Percentiles rank a stretch among this genome's conserved stretches.
Conservation (phyloP, 2,888 invertebrate species). For the Drosophila sordidula region DNA sequence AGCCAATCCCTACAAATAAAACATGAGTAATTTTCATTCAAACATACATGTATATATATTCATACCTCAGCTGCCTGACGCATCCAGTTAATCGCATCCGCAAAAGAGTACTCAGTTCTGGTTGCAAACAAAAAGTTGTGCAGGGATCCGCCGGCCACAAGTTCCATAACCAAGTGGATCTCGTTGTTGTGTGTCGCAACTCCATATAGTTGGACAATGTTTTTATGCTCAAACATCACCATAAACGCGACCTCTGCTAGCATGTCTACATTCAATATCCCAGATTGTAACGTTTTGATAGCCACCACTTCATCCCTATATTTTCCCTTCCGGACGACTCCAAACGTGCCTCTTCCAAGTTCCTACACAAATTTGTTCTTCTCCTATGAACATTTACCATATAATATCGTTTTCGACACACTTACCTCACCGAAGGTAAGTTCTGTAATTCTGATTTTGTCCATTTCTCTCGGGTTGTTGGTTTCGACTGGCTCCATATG, state of each 20-base stretch:
- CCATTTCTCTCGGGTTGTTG: too few species aligned
- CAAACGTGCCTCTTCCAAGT: background rate
- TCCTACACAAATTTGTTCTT: background rate
- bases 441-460: background rate
- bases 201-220: constrained; percentile 6
- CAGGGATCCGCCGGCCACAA: constrained; percentile 8
- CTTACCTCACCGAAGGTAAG: background rate
- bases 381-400: background rate
- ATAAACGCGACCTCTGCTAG: background rate
- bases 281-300: constrained; percentile 13
- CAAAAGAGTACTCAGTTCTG: background rate
- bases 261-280: too few species aligned
- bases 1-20: background rate
- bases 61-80: constrained; percentile 20
- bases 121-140: background rate
- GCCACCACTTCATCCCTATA: background rate
- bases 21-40: background rate
- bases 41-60: background rate
- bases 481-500: too few species aligned
- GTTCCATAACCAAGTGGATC: constrained; percentile 18
- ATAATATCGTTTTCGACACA: background rate
- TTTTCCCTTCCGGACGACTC: background rate
- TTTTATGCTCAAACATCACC: background rate
- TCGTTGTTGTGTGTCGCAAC: rapidly evolving
- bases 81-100: constrained; percentile 6